phyloP scores from a whole-genome alignment of 2,113 vertebrate species.

The Oophaga pumilio region DNA sequence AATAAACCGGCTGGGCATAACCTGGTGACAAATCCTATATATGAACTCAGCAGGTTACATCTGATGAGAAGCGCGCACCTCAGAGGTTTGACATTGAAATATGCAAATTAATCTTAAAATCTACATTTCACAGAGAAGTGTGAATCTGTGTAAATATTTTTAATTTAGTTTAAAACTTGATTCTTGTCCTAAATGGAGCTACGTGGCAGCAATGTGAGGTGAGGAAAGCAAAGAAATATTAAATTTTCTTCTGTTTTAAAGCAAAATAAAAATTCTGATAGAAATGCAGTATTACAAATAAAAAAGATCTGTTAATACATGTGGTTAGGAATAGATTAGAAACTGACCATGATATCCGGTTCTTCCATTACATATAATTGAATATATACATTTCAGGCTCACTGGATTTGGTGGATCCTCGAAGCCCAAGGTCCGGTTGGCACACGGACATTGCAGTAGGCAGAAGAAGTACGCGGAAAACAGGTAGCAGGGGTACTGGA shows the following conservation, averaged over 20 bases:
- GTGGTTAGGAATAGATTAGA: not conserved
- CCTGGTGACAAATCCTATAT: not conserved
- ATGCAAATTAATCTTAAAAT: not conserved
- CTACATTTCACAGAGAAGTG: not conserved
- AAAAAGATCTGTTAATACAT: not conserved
- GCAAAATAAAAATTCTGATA: not conserved
- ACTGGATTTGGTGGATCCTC: too few relatives aligned
- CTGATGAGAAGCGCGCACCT: not conserved
- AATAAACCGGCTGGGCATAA: not conserved
- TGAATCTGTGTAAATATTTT: not conserved
- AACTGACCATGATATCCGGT: not conserved
- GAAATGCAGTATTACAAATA: not conserved
- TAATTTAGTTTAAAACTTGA: conserved; percentile 13
- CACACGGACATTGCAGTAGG: too few relatives aligned
- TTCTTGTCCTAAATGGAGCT: not conserved
- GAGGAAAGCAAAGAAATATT: not conserved
- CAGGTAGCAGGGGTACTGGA: too few relatives aligned
- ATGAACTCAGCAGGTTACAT: not conserved
- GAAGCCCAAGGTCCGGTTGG: too few relatives aligned
- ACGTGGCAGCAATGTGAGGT: not conserved
- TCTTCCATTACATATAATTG: too few relatives aligned
- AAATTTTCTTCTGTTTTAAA: not conserved
- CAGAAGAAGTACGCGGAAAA: too few relatives aligned
- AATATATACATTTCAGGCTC: too few relatives aligned
- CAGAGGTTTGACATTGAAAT: not conserved